phyloP scores from a whole-genome alignment of 2,797 vertebrate genomes.

The Prionace glauca region DNA sequence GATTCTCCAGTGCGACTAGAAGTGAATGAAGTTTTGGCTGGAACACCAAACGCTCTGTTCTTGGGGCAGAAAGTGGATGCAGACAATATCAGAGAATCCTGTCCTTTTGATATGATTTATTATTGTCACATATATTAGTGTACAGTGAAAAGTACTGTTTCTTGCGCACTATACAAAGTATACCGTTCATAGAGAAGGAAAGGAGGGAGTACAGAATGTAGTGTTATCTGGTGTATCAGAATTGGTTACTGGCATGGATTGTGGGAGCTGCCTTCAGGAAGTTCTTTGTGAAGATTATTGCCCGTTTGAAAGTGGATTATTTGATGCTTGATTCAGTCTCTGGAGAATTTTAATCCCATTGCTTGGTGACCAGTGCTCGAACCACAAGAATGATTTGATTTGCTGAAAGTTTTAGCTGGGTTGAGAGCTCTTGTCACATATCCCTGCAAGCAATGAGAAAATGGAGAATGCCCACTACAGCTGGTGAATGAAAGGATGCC shows the following conservation, averaged over 20 bases:
- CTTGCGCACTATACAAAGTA: no score
- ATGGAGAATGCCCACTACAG: background rate
- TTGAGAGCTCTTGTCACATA: background rate
- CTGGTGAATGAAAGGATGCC: background rate
- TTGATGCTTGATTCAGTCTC: background rate
- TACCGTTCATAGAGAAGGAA: no score
- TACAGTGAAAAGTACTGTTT: no score
- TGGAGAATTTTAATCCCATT: background rate
- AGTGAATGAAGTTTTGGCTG: no score
- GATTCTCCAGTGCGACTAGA: no score
- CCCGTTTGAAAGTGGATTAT: background rate
- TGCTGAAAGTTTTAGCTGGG: background rate
- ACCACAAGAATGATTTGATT: background rate
- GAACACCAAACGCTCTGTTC: no score
- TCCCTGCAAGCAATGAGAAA: background rate
- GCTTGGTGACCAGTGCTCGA: background rate
- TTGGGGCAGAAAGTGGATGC: no score
- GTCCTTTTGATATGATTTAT: no score
- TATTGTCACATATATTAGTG: no score
- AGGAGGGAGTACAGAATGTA: no score
- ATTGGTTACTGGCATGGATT: background rate
- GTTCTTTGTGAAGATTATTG: background rate
- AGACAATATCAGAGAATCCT: no score
- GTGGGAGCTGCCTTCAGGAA: background rate
- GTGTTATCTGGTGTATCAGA: background rate